phyloP scores from a whole-genome alignment of 2,797 vertebrate species.

The Halcyon badia region DNA sequence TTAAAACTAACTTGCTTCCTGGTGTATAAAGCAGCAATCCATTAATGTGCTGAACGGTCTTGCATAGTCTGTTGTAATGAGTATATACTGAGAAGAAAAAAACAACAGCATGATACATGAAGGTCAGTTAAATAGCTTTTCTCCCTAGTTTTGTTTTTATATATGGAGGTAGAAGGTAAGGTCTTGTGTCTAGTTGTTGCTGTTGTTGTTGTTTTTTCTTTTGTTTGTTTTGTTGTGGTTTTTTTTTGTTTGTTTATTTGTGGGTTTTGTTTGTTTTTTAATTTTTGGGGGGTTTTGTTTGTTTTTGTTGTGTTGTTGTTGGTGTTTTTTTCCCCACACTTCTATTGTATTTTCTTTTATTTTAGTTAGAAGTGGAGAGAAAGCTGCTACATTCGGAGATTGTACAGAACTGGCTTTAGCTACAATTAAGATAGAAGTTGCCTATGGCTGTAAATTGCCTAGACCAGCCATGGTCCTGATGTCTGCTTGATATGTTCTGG shows the following conservation, averaged over 20 bases:
- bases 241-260: background rate
- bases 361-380: background rate
- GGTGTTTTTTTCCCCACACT: background rate
- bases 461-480: background rate
- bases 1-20: constrained; percentile 2
- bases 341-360: background rate
- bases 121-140: background rate
- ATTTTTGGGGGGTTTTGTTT: background rate
- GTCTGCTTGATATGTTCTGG: background rate
- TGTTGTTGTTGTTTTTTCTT: background rate
- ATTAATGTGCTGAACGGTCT: background rate
- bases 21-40: background rate
- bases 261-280: background rate
- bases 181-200: no score
- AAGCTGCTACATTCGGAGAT: background rate
- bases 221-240: no score
- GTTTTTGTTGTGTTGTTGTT: no score
- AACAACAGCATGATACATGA: background rate
- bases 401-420: background rate
- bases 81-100: background rate
- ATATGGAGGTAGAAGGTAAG: background rate
- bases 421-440: background rate
- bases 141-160: background rate
- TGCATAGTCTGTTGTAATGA: background rate
- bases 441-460: background rate